A percentile compares a stretch with the other conserved stretches of the same genome.
Conservation (phyloP, 2,797 vertebrate species). For the Helarctos malayanus region DNA sequence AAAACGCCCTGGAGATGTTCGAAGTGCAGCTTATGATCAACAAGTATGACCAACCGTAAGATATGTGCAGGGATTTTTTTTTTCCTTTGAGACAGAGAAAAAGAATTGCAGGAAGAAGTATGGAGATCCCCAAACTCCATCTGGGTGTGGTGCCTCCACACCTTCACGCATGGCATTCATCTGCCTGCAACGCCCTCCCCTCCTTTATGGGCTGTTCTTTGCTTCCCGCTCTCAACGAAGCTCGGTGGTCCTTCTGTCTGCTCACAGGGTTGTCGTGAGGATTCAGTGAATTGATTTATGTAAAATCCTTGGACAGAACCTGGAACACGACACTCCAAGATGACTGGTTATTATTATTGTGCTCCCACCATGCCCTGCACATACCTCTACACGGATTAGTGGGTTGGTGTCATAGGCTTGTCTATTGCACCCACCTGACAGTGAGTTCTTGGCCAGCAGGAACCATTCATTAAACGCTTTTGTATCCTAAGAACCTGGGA, state of each 20-base stretch:
- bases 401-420: not conserved
- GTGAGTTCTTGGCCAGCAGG: not conserved
- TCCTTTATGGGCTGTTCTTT: not conserved
- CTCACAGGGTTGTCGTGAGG: not conserved
- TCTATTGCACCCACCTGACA: not conserved
- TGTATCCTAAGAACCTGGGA: not conserved
- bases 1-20: not conserved
- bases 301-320: not conserved
- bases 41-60: not conserved
- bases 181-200: not conserved
- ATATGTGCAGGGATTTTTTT: not conserved
- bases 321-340: not conserved
- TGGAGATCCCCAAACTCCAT: not conserved
- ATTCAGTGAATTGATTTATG: not conserved
- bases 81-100: not conserved
- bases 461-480: not conserved
- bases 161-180: not conserved
- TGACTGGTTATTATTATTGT: not conserved
- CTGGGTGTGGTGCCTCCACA: not conserved
- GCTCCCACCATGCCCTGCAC: not conserved
- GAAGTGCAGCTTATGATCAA: not conserved
- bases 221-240: not conserved
- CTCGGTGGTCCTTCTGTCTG: not conserved
- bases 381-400: rapidly evolving
- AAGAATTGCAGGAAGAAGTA: not conserved